Percentiles rank a stretch among this genome's conserved stretches.
Conservation (phyloP, 1,140 invertebrate species). For the Trachymyrmex cornetzi region DNA sequence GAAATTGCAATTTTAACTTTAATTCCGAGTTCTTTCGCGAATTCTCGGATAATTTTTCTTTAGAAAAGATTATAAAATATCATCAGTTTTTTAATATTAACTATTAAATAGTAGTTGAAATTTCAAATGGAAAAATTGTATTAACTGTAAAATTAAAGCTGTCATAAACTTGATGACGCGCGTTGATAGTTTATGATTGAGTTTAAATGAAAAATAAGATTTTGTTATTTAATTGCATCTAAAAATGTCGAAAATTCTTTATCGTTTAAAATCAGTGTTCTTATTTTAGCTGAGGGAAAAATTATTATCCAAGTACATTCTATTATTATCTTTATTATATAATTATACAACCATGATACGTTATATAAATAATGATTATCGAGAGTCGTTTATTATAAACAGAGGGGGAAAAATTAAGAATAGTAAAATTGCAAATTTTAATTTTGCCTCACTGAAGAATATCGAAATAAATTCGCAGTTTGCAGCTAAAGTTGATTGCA, state of each 20-base stretch:
- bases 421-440: not conserved
- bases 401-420: not conserved
- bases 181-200: not conserved
- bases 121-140: not conserved
- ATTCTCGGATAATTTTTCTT: slow-evolving; percentile 38
- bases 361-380: slow-evolving; percentile 25
- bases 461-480: slow-evolving; percentile 30
- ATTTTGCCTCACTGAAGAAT: slow-evolving; percentile 8
- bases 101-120: slow-evolving; percentile 12
- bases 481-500: not conserved
- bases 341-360: not conserved
- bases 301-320: not conserved
- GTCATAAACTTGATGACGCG: no score
- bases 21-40: slow-evolving; percentile 34
- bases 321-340: slow-evolving; percentile 22
- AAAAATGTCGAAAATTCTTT: not conserved
- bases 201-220: not conserved
- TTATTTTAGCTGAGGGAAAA: slow-evolving; percentile 20
- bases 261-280: slow-evolving; percentile 7
- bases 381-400: not conserved
- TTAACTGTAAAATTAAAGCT: not conserved
- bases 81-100: not conserved
- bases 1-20: slow-evolving; percentile 54
- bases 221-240: slow-evolving; percentile 1
- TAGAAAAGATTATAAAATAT: not conserved